Percentiles rank a stretch among this genome's conserved stretches.
Conservation (phyloP, 2,888 invertebrate species). For the Cantharis rufa region DNA sequence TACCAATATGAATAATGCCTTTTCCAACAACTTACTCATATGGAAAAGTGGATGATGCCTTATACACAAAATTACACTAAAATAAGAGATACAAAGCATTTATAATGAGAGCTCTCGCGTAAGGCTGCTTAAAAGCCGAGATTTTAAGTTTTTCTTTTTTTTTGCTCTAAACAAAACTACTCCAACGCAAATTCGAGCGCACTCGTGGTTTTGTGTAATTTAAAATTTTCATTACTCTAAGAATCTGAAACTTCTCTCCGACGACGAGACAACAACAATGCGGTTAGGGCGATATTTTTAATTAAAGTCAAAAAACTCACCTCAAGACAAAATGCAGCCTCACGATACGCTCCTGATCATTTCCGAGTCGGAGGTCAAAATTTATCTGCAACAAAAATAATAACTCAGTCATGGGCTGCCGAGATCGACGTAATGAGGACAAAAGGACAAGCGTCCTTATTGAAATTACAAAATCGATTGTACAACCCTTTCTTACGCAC, state of each 20-base stretch:
- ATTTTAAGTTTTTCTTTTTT: not conserved
- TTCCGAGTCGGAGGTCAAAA: not conserved
- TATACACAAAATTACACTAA: constrained; percentile 2
- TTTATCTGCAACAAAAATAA: not conserved
- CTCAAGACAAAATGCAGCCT: not conserved
- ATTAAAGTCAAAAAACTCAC: not conserved
- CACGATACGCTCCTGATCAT: not conserved
- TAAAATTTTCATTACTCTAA: not conserved
- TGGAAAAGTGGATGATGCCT: constrained; percentile 19
- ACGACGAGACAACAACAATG: not conserved
- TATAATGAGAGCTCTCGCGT: constrained; percentile 5
- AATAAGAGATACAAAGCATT: constrained; percentile 1
- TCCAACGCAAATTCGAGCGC: not conserved
- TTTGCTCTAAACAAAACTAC: not conserved
- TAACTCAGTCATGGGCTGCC: not conserved
- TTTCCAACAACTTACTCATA: constrained; percentile 21
- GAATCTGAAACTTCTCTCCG: not conserved
- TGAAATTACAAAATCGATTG: constrained; percentile 42
- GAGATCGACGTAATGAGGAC: constrained; percentile 23
- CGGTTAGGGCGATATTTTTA: not conserved
- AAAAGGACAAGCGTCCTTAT: constrained; percentile 30
- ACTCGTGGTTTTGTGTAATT: not conserved
- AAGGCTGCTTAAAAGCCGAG: not conserved
- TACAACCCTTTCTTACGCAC: constrained; percentile 18
- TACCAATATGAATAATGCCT: constrained; percentile 19